Conservation (phyloP, 2,797 vertebrate species). For the Crocodylus rhombifer region DNA sequence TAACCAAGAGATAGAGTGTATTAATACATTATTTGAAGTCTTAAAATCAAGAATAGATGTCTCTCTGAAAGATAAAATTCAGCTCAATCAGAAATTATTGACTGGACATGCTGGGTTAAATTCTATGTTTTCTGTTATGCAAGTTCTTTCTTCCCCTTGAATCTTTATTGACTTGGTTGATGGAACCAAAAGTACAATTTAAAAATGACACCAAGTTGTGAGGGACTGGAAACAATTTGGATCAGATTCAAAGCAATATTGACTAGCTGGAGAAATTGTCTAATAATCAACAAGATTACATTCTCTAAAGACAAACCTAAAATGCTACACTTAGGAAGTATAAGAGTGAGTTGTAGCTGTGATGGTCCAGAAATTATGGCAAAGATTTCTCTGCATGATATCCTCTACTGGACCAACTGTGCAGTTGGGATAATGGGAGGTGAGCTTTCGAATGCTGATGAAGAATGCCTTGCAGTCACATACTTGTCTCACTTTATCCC, state of each 20-base stretch:
- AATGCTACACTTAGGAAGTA: constrained; percentile 28
- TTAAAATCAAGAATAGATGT: neutral
- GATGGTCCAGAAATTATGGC: no score
- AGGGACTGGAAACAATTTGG: neutral
- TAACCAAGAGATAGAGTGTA: neutral
- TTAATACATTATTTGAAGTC: rapidly evolving
- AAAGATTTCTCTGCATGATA: no score
- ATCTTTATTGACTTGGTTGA: neutral
- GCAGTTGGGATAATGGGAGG: no score
- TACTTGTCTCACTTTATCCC: no score
- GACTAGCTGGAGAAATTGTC: neutral
- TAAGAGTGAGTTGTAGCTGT: neutral
- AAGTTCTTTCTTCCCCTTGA: neutral
- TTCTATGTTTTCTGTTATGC: neutral
- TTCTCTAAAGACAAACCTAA: constrained; percentile 14
- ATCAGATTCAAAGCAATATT: neutral
- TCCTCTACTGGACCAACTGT: no score
- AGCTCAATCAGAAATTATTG: neutral
- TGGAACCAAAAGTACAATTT: neutral
- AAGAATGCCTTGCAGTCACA: no score
- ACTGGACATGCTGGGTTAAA: neutral
- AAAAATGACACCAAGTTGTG: neutral
- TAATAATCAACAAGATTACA: constrained; percentile 25
- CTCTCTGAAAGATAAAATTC: neutral
- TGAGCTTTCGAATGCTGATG: no score